Evolutionary conservation across 2,797 vertebrate genomes (phyloP).

Genomic region (Mus minutoides): DNA sequence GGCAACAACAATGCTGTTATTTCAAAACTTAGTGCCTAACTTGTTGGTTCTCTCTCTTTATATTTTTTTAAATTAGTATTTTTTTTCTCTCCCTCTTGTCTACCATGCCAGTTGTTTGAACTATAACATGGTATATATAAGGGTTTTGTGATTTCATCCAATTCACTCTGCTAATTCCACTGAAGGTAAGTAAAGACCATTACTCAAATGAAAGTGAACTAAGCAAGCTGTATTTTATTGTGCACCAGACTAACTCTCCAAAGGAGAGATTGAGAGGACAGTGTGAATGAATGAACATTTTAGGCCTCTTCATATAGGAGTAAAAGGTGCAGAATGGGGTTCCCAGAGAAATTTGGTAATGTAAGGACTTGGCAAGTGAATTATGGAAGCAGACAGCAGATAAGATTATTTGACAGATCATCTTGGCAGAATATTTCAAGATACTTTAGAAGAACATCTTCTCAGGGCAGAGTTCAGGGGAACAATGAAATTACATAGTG

Average conservation of each 20-base stretch:
- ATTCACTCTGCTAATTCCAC: background rate
- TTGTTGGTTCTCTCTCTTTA: background rate
- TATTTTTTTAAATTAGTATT: background rate
- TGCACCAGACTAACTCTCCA: background rate
- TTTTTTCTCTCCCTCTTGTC: background rate
- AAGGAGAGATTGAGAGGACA: background rate
- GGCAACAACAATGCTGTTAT: background rate
- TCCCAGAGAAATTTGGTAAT: background rate
- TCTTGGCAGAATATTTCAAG: background rate
- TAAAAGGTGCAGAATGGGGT: background rate
- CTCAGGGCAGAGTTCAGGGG: background rate
- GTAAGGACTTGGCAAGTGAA: background rate
- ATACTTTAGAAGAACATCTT: background rate
- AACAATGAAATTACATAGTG: background rate
- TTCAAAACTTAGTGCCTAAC: background rate
- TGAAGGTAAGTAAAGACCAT: background rate
- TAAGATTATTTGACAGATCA: background rate
- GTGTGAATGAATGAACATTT: background rate
- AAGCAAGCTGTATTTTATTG: background rate
- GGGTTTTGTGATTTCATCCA: background rate
- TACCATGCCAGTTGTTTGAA: background rate
- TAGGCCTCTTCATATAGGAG: background rate
- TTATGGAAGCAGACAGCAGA: background rate
- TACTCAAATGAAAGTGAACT: background rate
- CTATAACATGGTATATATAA: background rate